Evolutionary conservation across 2,113 vertebrate genomes (phyloP), one percentile per base, ranked within the genome.

Genomic region (Lepisosteus oculatus): DNA sequence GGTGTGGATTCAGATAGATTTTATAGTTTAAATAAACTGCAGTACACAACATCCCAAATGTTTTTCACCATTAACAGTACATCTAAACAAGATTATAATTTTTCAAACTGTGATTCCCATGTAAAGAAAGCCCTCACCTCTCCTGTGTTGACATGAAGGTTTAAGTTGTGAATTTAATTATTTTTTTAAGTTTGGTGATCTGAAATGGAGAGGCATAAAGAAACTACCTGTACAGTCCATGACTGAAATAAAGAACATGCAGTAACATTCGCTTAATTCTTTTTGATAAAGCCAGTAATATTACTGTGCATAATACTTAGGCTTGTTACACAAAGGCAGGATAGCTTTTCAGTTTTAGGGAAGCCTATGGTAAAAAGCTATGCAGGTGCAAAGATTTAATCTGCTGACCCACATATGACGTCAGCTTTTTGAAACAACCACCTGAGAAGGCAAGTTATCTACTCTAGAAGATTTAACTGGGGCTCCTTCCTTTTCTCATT

Each of bases 331-430:
- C 47, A 6, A 9, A 41, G 9, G 41, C 6, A 9, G 61, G 15
- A 15, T 43, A 6, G n/a, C 17, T 14, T 44, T 55, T 51, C 72
- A 75, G 77, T 69, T 76, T 85, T 74, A 78, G 77, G 77, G 77
- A 80, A 78, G 83, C 78, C 81, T 79, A 80, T 68, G 72, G 68
- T 77, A 65, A 63, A 79, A 4, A 77, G 79, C 3, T 61, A 17
- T 17, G 72, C 84, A 90, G 84, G 79, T 85, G 81, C 76, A 61
- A 67, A 73, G 67, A 65, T 66, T 17, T 59, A 71, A 73, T 71
- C 64, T 51, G 9, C 47, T 61, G 44, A n/a, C 2, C n/a, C 68
- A 15, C 65, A 14, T 67, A 70, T 69, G 72, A 77, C 62, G 67
- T 76, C 66, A 67, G 62, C 55, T n/a, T 6, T 51, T 42, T 61